phyloP scores from a whole-genome alignment of 2,797 vertebrate genomes.

The Craterocephalus amniculus region DNA sequence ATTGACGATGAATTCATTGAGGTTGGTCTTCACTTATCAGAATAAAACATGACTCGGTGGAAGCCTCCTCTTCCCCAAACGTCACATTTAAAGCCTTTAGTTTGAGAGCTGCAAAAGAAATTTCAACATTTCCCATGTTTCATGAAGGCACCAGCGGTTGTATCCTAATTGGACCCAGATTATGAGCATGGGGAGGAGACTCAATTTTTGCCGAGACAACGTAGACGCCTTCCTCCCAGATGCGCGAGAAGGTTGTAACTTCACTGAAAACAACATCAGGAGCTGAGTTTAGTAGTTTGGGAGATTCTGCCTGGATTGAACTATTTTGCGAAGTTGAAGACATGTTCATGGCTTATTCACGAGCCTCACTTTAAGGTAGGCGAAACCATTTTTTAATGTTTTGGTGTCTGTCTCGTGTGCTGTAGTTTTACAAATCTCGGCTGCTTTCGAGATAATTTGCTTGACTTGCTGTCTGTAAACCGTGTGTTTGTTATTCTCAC shows the following conservation, averaged over 20 bases:
- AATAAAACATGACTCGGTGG: neutral
- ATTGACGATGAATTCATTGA: neutral
- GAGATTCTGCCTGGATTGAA: neutral
- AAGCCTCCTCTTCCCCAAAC: neutral
- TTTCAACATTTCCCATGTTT: constrained; percentile 15
- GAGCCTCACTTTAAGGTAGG: constrained; percentile 52
- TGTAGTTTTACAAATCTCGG: neutral
- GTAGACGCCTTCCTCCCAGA: constrained; percentile 31
- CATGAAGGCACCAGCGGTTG: constrained; percentile 56
- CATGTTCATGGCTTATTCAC: constrained; percentile 27
- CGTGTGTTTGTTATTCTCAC: neutral
- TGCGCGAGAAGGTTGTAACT: constrained; percentile 10
- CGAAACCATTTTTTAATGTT: constrained; percentile 16
- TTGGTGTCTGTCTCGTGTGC: neutral
- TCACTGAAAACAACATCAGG: constrained; percentile 8
- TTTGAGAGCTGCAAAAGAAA: neutral
- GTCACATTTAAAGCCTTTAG: neutral
- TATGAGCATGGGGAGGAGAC: constrained; percentile 63
- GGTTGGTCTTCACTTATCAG: neutral
- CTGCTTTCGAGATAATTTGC: neutral
- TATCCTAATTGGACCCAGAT: constrained; percentile 71
- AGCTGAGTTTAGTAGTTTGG: neutral
- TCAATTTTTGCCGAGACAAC: constrained; percentile 29
- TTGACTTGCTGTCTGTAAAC: neutral
- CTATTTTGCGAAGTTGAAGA: neutral